These are phyloP conservation scores for Parochlus steinenii DNA, from an alignment of 2,888 invertebrate species.

Conservation along the genomic window DNA sequence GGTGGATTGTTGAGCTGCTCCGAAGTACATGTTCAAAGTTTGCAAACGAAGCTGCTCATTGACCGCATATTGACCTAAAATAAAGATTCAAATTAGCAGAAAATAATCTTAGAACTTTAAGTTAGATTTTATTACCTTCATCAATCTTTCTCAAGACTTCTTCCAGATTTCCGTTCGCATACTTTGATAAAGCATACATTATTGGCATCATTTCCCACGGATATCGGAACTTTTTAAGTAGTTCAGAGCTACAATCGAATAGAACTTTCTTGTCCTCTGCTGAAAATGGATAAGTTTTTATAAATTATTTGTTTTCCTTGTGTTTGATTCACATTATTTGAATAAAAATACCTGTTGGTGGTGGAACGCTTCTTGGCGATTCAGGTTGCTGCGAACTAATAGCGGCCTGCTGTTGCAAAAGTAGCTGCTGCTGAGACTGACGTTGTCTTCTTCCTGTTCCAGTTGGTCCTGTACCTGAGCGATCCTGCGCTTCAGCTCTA, in stretches of 20 bases:
- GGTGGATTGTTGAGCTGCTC: slow-evolving; percentile 4
- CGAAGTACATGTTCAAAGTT: slow-evolving; percentile 9
- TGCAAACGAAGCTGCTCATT: slow-evolving; percentile 9
- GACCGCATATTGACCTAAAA: slow-evolving; percentile 7
- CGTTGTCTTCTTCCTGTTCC: not conserved
- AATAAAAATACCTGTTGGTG: too few relatives aligned
- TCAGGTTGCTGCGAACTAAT: not conserved
- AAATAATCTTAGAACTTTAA: too few relatives aligned
- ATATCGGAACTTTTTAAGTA: slow-evolving; percentile 9
- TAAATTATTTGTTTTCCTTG: too few relatives aligned
- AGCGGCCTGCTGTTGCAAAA: slow-evolving; percentile 1
- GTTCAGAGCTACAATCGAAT: slow-evolving; percentile 7
- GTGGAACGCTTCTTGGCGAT: too few relatives aligned
- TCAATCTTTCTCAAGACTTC: slow-evolving; percentile 7
- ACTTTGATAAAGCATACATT: slow-evolving; percentile 7
- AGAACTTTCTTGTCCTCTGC: slow-evolving; percentile 4
- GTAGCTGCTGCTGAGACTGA: not conserved
- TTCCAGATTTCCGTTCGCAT: slow-evolving; percentile 9
- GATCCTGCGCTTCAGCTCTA: slow-evolving; percentile 1
- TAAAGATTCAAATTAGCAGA: not conserved
- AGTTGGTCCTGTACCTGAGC: not conserved
- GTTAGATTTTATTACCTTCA: slow-evolving; percentile 5
- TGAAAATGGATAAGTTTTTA: too few relatives aligned
- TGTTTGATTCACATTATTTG: too few relatives aligned
- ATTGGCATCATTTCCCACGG: slow-evolving; percentile 12